These are phyloP conservation scores for Rhingia rostrata DNA, from an alignment of 2,888 invertebrate species.

Conservation along the genomic window DNA sequence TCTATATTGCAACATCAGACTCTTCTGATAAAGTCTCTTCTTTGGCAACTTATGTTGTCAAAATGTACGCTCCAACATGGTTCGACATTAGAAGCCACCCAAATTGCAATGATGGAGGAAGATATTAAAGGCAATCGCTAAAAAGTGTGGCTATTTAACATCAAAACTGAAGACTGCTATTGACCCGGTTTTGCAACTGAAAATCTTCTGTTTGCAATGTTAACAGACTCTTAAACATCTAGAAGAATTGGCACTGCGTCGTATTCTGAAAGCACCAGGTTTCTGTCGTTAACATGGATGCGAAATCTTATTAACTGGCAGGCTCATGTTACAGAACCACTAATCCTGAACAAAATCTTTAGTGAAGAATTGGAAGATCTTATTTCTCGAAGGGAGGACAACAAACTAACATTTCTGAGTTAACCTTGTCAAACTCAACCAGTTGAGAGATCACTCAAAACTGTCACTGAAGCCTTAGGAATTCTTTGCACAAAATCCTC, in stretches of 20 bases:
- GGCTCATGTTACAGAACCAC: neutral
- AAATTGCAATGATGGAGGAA: constrained; percentile 11
- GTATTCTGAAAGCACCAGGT: constrained; percentile 14
- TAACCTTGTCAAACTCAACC: neutral
- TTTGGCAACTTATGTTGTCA: constrained; percentile 21
- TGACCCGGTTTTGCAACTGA: neutral
- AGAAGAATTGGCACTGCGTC: constrained; percentile 8
- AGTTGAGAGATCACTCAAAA: neutral
- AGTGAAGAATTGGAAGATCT: neutral
- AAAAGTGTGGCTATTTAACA: constrained; percentile 7
- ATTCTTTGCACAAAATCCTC: neutral
- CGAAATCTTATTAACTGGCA: neutral
- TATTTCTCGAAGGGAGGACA: neutral
- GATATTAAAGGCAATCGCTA: neutral
- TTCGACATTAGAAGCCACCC: constrained; percentile 11
- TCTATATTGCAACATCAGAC: constrained; percentile 1
- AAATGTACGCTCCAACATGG: constrained; percentile 2
- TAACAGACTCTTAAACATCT: constrained; percentile 1
- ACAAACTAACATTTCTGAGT: neutral
- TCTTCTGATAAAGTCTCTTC: neutral
- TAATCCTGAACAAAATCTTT: constrained; percentile 1
- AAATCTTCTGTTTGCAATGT: constrained; percentile 4
- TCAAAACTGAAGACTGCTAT: neutral
- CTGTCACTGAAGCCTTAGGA: constrained; percentile 1
- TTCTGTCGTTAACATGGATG: neutral